These are phyloP conservation scores for Sparidentex hasta DNA, from an alignment of 2,797 vertebrate species.

Conservation along the genomic window DNA sequence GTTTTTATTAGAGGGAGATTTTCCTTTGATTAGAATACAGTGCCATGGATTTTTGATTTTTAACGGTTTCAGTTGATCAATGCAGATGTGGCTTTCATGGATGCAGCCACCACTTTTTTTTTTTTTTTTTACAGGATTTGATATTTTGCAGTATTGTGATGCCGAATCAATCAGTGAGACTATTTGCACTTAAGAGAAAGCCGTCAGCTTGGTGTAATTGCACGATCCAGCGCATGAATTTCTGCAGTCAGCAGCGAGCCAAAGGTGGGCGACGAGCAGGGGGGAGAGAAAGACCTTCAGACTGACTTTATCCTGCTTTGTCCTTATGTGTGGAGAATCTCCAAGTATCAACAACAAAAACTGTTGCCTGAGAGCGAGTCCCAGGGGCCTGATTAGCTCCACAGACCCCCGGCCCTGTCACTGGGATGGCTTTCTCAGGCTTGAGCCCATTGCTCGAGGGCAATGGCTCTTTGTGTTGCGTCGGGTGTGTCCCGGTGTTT, in stretches of 20 bases:
- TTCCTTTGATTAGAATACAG: not conserved
- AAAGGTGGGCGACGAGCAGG: slow-evolving; percentile 43
- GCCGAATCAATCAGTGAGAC: not conserved
- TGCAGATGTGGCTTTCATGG: not conserved
- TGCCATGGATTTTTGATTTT: not conserved
- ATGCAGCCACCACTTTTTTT: too few relatives aligned
- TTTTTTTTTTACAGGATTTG: not conserved
- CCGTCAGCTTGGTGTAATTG: slow-evolving; percentile 5
- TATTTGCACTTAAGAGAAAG: slow-evolving; percentile 21
- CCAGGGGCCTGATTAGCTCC: slow-evolving; percentile 81
- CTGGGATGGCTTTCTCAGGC: slow-evolving; percentile 52
- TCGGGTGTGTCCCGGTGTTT: slow-evolving; percentile 32
- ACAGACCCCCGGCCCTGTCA: slow-evolving; percentile 65
- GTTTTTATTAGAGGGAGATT: not conserved
- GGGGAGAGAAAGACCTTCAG: slow-evolving; percentile 65
- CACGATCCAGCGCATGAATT: slow-evolving; percentile 29
- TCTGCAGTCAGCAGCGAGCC: slow-evolving; percentile 27
- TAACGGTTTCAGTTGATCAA: not conserved
- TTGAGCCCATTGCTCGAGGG: slow-evolving; percentile 61
- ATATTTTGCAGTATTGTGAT: not conserved
- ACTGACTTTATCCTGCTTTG: slow-evolving; percentile 60
- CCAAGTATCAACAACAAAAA: slow-evolving; percentile 71
- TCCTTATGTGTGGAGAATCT: slow-evolving; percentile 68
- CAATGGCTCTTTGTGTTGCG: slow-evolving; percentile 55
- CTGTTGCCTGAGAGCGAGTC: slow-evolving; percentile 70